Evolutionary conservation across 2,797 vertebrate genomes (phyloP), one percentile per base, ranked within the genome.

Genomic region (Iguana delicatissima): DNA sequence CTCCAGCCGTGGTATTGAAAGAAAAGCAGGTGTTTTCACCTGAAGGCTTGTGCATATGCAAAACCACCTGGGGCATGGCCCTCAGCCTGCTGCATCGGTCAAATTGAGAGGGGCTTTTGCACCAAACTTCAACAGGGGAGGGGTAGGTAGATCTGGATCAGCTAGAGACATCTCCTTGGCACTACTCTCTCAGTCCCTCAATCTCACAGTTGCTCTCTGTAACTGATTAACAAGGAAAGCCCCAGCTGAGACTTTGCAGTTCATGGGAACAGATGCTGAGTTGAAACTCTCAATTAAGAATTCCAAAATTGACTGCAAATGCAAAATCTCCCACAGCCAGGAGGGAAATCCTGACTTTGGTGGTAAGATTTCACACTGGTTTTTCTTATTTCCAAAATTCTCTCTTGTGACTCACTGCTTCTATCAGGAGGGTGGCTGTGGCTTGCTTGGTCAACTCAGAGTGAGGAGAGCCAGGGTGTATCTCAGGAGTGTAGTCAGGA

Each of bases 211-310:
- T 46, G 42, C 90, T 89, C 88, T 55, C 69, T 82, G 24, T 93
- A 64, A 20, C 22, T 3, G 80, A 85, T 74, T 69, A 50, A 85
- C 35, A 89, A n/a, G 13, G 85, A 92, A 86, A 84, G 73, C 79
- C 92, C 38, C 80, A 42, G 52, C 89, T 84, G 76, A 84, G 73
- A 42, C 91, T 89, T 62, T 55, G 24, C 32, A 38, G 80, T 89
- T 80, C 82, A 24, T 46, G 62, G 64, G 91, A 94, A 64, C 18
- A 86, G 81, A 90, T 92, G 62, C 26, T 84, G 83, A 46, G 35
- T 6, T 26, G 52, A 83, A 64, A 32, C 24, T 4, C 80, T 89
- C 42, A 57, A 26, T 38, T 83, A 90, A 59, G 84, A 69, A 50
- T 0, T 89, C 32, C 10, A n/a, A 91, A 55, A 26, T 69, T n/a